Base-by-base conservation (phyloP, 2,797 vertebrate species). In the Sebastes itinus region DNA sequence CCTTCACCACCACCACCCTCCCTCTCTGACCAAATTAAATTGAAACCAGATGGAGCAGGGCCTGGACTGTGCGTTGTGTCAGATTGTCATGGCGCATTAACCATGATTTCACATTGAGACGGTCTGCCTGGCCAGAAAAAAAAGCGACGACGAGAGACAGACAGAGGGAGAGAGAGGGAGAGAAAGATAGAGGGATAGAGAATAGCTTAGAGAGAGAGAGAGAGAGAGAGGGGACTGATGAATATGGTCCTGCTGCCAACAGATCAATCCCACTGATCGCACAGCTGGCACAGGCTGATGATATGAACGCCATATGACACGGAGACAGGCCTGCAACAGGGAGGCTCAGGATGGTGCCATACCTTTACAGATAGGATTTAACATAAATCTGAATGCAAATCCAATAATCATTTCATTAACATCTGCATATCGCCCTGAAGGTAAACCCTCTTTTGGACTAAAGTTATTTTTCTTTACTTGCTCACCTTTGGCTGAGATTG, bases 41-140 rank as follows among this genome's bases (percentile, higher is more conserved):
- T 88, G 59, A 97, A 97, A 96, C 92, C 96, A 96, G 92, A 95
- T 95, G 95, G 95, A 96, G 91, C 83, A 86, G 82, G 91, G 90
- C 91, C 89, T 84, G 85, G 79, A 87, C 3, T 81, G 90, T 89
- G 89, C 90, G 74, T 94, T 90, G 93, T 95, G 87, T 92, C 92
- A 94, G 95, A 95, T 93, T 93, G 90, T 92, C 85, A 90, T 76
- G 93, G 89, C 75, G 88, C 87, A 95, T 72, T 88, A 95, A 90
- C 82, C 82, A 88, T 90, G 92, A 95, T 94, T 96, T 94, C 89
- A 92, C 90, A 84, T 92, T 87, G 91, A 94, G 89, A 92, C 81
- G 78, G 74, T 82, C 83, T 83, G 92, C 88, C 90, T 86, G 88
- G 88, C 89, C 82, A 84, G 87, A 73, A 84, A 72, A 80, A 33